Evolutionary conservation across 2,113 vertebrate genomes (phyloP).

Genomic region (Heliornis fulica): DNA sequence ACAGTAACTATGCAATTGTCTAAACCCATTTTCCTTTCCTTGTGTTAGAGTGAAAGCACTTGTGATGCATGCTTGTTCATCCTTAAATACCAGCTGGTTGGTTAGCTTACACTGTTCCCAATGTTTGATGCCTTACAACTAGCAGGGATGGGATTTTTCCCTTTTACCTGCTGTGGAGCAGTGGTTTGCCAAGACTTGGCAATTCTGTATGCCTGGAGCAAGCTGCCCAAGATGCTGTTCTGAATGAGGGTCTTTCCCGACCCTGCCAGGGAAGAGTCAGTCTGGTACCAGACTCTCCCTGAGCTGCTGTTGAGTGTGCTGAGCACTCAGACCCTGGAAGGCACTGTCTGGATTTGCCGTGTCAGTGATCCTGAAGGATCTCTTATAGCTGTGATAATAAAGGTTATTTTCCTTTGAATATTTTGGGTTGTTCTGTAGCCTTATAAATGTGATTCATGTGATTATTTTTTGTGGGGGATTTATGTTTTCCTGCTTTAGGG

Average conservation of each 20-base stretch:
- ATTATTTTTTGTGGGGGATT: not conserved
- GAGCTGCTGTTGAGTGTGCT: not conserved
- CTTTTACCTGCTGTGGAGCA: not conserved
- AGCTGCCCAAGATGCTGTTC: not conserved
- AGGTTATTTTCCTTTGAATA: not conserved
- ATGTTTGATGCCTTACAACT: not conserved
- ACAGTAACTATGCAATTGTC: not conserved
- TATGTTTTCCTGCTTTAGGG: not conserved
- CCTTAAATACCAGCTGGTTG: not conserved
- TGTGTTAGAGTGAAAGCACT: not conserved
- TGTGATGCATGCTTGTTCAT: not conserved
- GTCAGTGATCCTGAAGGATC: not conserved
- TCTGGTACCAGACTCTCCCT: rapidly evolving
- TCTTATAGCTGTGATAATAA: not conserved
- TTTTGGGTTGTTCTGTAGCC: not conserved
- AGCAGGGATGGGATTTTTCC: not conserved
- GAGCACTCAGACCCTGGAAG: not conserved
- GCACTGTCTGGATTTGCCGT: not conserved
- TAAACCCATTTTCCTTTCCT: not conserved
- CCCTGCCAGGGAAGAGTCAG: not conserved
- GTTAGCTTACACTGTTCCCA: not conserved
- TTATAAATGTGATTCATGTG: not conserved
- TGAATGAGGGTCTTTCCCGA: not conserved
- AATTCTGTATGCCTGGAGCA: not conserved
- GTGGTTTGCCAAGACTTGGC: not conserved